Percentiles rank a stretch among this genome's conserved stretches.
Conservation (phyloP, 2,113 vertebrate genomes). For the Sclerurus mexicanus region DNA sequence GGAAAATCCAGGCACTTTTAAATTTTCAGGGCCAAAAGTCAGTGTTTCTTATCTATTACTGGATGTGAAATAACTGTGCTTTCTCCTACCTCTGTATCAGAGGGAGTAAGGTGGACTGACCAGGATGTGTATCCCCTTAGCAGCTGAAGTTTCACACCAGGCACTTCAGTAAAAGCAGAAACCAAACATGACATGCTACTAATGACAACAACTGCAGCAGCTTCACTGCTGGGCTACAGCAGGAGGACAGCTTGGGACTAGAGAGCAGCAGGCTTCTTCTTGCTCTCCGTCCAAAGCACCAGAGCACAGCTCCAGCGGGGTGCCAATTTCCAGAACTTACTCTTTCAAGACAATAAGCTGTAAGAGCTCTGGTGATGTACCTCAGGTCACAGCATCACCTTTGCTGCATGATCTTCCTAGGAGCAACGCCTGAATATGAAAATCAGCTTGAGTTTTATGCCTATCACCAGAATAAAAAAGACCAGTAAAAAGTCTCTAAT, state of each 20-base stretch:
- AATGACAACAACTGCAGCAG: not conserved
- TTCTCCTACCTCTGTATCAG: not conserved
- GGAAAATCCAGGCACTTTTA: not conserved
- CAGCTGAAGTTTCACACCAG: not conserved
- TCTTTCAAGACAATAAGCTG: not conserved
- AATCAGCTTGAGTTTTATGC: not conserved
- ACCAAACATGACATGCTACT: not conserved
- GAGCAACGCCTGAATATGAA: not conserved
- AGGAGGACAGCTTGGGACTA: not conserved
- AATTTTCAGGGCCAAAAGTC: not conserved
- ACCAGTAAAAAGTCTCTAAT: not conserved
- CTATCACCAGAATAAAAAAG: not conserved
- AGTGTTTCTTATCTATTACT: not conserved
- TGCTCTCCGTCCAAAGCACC: not conserved
- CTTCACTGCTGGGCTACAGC: not conserved
- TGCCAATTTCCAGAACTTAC: not conserved
- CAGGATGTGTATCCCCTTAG: not conserved
- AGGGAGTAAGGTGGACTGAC: not conserved
- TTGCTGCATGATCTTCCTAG: not conserved
- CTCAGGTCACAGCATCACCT: not conserved
- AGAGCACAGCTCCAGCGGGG: not conserved
- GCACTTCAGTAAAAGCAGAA: not conserved
- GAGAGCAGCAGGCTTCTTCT: not conserved
- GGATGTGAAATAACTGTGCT: not conserved
- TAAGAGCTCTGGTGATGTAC: not conserved